Conservation (phyloP, 37 sponge, comb jelly and placozoan genomes). For the Ephydatia muelleri region DNA sequence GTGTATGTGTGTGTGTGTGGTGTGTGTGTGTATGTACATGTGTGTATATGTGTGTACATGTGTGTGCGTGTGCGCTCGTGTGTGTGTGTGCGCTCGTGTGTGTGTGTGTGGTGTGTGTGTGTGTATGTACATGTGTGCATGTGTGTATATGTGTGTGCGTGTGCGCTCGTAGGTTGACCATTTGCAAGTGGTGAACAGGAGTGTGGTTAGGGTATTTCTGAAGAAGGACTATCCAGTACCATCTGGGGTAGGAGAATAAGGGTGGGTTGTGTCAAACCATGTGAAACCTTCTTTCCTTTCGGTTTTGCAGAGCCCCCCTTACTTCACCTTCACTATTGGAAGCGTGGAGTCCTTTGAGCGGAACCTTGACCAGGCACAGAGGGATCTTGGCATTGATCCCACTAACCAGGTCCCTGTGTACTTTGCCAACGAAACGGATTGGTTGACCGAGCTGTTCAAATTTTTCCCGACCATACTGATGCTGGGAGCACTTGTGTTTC, state of each 20-base stretch:
- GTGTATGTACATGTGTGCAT: neutral
- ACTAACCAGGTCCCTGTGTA: conserved; percentile 79
- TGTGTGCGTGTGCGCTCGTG: too few relatives aligned
- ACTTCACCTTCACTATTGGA: conserved; percentile 85
- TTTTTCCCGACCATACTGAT: conserved; percentile 71
- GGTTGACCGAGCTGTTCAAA: conserved; percentile 50
- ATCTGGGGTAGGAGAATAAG: conserved; percentile 5
- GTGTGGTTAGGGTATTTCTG: conserved; percentile 64
- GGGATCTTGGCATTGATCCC: conserved; percentile 75
- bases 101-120: too few relatives aligned
- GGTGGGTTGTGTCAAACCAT: neutral
- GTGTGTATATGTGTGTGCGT: neutral
- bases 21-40: too few relatives aligned
- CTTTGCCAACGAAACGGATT: conserved; percentile 58
- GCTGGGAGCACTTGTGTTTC: conserved; percentile 71
- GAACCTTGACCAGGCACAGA: conserved; percentile 84
- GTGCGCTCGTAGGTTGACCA: conserved; percentile 73
- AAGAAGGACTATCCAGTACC: conserved; percentile 19
- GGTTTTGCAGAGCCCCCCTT: conserved; percentile 30
- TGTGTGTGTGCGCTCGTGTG: too few relatives aligned
- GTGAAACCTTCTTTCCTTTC: neutral
- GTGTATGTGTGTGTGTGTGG: too few relatives aligned
- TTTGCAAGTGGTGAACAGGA: conserved; percentile 77
- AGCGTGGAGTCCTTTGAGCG: conserved; percentile 96
- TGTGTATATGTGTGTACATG: too few relatives aligned